Evolutionary conservation across 2,888 invertebrate genomes (phyloP), one percentile per base, ranked within the genome.

Genomic region (Xestia c-nigrum): DNA sequence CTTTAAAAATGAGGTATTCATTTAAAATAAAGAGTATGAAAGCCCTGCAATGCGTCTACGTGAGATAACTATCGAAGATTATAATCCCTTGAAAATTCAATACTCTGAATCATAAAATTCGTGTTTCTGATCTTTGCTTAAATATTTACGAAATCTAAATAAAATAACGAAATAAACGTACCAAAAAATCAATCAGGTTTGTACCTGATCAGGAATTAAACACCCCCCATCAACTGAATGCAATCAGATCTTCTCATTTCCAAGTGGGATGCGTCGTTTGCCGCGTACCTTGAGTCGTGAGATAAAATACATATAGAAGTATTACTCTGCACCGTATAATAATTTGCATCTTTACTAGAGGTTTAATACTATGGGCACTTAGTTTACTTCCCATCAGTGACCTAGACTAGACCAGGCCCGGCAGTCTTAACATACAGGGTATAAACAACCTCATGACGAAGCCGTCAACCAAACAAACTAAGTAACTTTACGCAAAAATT

Each of bases 241-340:
- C 85, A 85, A 85, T 85, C 85, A 83, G 75, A 69, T 68, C 71
- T 63, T 78, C 86, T 85, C 80, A 85, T 85, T 85, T 86, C 83
- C 80, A 86, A 85, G 65, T 64, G 68, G 76, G 83, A 83, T 84
- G 83, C 79, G 83, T 80, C 84, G 85, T 85, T 85, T 72, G 79
- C 59, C 83, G 67, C 68, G 79, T 57, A 66, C 57, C 64, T 78
- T n/a, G 12, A 46, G 40, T 9, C 68, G 38, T 10, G 1, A 5
- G 9, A 38, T 12, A 59, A 3, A 14, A 14, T 0, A 19, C 2
- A 16, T 9, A 0, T 31, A 74, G 46, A 72, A 74, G 59, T 68
- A 19, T 47, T 5, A 57, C 19, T 43, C n/a, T 2, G 14, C 0
- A 43, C n/a, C 21, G 21, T 5, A 21, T 38, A 21, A 9, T 21